Percentiles rank a stretch among this genome's conserved stretches.
These are phyloP conservation scores for Gobius niger DNA, from an alignment of 2,113 vertebrate species.

Conservation along the genomic window DNA sequence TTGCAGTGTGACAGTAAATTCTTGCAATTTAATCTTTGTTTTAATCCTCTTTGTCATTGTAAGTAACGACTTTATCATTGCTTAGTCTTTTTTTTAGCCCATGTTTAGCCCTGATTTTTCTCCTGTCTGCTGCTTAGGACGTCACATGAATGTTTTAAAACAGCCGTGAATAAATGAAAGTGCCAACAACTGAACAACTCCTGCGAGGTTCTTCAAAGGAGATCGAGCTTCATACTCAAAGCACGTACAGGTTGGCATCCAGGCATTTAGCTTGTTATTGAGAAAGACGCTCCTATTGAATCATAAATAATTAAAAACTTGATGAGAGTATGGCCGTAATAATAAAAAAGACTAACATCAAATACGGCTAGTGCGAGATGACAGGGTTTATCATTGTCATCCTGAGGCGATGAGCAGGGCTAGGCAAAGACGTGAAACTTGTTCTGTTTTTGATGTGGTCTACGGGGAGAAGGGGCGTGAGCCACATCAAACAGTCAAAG, in stretches of 20 bases:
- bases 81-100: too few relatives aligned
- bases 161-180: not conserved
- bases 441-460: constrained; percentile 49
- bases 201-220: not conserved
- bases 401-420: constrained; percentile 20
- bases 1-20: too few relatives aligned
- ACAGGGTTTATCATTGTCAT: constrained; percentile 18
- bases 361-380: constrained; percentile 1
- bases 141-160: not conserved
- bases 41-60: too few relatives aligned
- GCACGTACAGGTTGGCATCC: not conserved
- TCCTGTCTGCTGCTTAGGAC: not conserved
- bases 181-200: not conserved
- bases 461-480: constrained; percentile 24
- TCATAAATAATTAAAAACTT: constrained; percentile 8
- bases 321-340: not conserved
- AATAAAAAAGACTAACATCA: constrained; percentile 5
- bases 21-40: too few relatives aligned
- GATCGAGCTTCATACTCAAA: not conserved
- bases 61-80: too few relatives aligned
- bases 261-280: not conserved
- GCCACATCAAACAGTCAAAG: constrained; percentile 49
- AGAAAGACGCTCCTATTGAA: not conserved
- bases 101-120: too few relatives aligned
- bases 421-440: constrained; percentile 19